These are phyloP conservation scores for Gopherus flavomarginatus DNA, from an alignment of 2,113 vertebrate genomes.

Conservation along the genomic window DNA sequence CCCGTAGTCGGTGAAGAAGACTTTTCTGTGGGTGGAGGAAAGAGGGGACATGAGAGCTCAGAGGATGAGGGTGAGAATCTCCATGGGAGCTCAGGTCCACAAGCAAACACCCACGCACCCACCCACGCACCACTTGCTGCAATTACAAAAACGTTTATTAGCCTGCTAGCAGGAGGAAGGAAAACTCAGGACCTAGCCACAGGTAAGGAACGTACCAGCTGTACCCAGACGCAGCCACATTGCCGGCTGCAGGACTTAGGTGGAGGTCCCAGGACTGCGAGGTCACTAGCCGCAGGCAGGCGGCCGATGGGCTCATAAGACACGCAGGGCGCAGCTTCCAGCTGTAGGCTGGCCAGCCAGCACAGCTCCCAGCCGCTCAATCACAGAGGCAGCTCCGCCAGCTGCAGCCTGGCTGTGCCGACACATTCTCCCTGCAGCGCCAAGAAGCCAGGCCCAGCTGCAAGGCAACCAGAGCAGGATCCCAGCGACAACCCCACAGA, in stretches of 20 bases:
- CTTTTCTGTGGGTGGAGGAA: conserved; percentile 82
- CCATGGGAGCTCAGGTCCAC: background rate
- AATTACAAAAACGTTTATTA: background rate
- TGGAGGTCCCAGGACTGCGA: too few species aligned
- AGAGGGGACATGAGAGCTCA: background rate
- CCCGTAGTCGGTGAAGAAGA: conserved; percentile 98
- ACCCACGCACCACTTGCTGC: too few species aligned
- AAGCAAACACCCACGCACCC: too few species aligned
- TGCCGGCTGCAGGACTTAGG: background rate
- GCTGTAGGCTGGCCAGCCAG: background rate
- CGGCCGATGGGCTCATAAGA: too few species aligned
- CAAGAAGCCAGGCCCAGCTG: fast-evolving
- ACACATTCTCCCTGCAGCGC: background rate
- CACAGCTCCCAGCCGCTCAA: background rate
- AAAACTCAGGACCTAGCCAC: too few species aligned
- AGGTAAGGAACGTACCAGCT: background rate
- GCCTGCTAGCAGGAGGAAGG: background rate
- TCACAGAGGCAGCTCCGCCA: background rate
- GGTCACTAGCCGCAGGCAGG: background rate
- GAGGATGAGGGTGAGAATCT: too few species aligned
- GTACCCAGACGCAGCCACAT: background rate
- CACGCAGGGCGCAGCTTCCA: background rate
- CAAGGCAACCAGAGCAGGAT: background rate
- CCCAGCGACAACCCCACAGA: fast-evolving
- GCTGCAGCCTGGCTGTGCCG: background rate